phyloP scores from a whole-genome alignment of 2,888 invertebrate species.

The Agrenia bidenticulata region DNA sequence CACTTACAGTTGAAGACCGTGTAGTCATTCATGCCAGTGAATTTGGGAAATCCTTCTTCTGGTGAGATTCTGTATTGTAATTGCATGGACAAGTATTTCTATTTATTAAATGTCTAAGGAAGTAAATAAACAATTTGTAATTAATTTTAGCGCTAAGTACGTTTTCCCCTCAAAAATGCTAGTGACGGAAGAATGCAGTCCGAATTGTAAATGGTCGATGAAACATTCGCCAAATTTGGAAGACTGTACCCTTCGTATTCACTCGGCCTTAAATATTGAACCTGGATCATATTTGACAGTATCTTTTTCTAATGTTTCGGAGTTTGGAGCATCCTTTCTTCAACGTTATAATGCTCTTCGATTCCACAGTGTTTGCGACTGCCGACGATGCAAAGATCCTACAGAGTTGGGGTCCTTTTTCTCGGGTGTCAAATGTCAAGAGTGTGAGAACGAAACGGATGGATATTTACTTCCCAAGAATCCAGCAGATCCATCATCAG shows the following conservation, averaged over 20 bases:
- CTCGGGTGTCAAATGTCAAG: slow-evolving; percentile 29
- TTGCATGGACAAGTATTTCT: too few relatives aligned
- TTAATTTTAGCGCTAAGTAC: slow-evolving; percentile 29
- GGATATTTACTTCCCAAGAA: slow-evolving; percentile 28
- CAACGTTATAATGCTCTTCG: slow-evolving; percentile 25
- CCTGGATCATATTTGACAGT: slow-evolving; percentile 21
- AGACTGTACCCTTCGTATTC: slow-evolving; percentile 28
- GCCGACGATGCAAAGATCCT: slow-evolving; percentile 28
- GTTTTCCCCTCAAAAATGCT: slow-evolving; percentile 28
- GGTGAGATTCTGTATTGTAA: background rate
- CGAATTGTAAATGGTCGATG: slow-evolving; percentile 34
- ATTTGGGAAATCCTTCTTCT: background rate
- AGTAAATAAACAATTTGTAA: background rate
- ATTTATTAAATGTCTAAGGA: too few relatives aligned
- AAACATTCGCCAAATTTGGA: slow-evolving; percentile 23
- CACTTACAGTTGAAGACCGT: slow-evolving; percentile 5
- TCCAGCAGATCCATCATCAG: slow-evolving; percentile 13
- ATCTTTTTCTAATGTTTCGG: slow-evolving; percentile 24
- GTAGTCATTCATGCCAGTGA: slow-evolving; percentile 7
- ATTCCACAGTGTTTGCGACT: slow-evolving; percentile 18
- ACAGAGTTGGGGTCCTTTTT: slow-evolving; percentile 31
- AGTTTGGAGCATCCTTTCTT: slow-evolving; percentile 27
- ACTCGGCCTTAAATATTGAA: slow-evolving; percentile 14
- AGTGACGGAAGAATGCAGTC: slow-evolving; percentile 29
- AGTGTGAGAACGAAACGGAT: slow-evolving; percentile 8